Base-by-base conservation (phyloP, 2,888 invertebrate genomes). In the Netelia fuscicornis region DNA sequence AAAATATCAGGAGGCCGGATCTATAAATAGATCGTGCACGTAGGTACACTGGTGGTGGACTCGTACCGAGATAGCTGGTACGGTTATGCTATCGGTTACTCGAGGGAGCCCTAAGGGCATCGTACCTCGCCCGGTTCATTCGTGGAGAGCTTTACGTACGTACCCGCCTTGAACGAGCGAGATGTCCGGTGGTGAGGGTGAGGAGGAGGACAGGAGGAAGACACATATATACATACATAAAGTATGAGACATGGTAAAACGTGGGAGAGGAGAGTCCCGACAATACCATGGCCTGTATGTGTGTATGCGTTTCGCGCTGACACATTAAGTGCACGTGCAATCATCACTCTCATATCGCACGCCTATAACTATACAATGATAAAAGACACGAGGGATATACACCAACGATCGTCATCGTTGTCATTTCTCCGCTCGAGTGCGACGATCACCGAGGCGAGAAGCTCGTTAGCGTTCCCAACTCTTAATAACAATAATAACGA, bases 71-170 rank as follows among this genome's bases (percentile, higher is more conserved):
- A 44, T 37, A 10, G 65, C 56, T 64, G 82, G 82, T 67, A 76
- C 79, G 79, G 72, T 79, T 74, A 75, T 80, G 79, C 71, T 82
- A 82, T 85, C 85, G 85, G 85, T 85, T 85, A 82, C 85, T 52
- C 75, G 79, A 71, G 82, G 79, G 81, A 80, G 62, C 79, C 85
- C 82, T 76, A 76, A 76, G 85, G 85, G 79, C 85, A 85, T 82
- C 79, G 79, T 85, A 80, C 58, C 72, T 80, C 65, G 72, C 52
- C 62, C 67, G 58, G 70, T 68, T 81, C 54, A n/a, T 37, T 37
- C 17, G 44, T 20, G 52, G 30, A 65, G 17, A 54, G 44, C 68
- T 68, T 23, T n/a, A n/a, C 54, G 68, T 42, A 44, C 20, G 8
- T 6, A 67, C 17, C 64, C 54, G 62, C 78, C 52, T 62, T 23